Conservation (phyloP, 92 coral and sea anemone genomes). For the Parazoanthus darwini region DNA sequence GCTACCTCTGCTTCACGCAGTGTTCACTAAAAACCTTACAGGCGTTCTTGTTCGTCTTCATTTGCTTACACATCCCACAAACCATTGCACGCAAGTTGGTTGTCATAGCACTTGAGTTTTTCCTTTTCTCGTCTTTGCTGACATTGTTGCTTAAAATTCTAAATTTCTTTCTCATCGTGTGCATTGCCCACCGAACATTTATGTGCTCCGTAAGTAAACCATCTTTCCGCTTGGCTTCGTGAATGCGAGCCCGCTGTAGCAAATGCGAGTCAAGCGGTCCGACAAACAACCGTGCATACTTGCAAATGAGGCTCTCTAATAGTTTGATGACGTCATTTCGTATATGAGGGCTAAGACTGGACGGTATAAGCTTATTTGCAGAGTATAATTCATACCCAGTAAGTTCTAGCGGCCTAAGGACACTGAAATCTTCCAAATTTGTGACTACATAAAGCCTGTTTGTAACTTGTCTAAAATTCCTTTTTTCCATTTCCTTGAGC, state of each 20-base stretch:
- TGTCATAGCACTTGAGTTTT: not conserved
- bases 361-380: constrained; percentile 54
- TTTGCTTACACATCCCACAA: constrained; percentile 40
- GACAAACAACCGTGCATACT: constrained; percentile 70
- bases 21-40: constrained; percentile 12
- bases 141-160: constrained; percentile 7
- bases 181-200: constrained; percentile 73
- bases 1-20: not conserved
- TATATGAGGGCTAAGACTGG: constrained; percentile 59
- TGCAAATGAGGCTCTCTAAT: constrained; percentile 69
- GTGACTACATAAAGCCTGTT: constrained; percentile 67
- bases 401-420: constrained; percentile 45
- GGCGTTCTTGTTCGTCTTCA: constrained; percentile 1
- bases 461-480: constrained; percentile 54
- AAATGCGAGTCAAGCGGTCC: constrained; percentile 76
- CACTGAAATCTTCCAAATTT: constrained; percentile 42
- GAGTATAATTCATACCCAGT: constrained; percentile 68
- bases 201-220: constrained; percentile 59
- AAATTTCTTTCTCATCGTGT: constrained; percentile 64
- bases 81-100: constrained; percentile 38
- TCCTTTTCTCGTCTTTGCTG: not conserved
- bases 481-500: constrained; percentile 74
- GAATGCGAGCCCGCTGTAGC: constrained; percentile 76
- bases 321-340: constrained; percentile 62
- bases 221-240: constrained; percentile 66